Evolutionary conservation across 2,888 invertebrate species (phyloP), one percentile per base, ranked within the genome.

Genomic region (Calameuta pallipes): DNA sequence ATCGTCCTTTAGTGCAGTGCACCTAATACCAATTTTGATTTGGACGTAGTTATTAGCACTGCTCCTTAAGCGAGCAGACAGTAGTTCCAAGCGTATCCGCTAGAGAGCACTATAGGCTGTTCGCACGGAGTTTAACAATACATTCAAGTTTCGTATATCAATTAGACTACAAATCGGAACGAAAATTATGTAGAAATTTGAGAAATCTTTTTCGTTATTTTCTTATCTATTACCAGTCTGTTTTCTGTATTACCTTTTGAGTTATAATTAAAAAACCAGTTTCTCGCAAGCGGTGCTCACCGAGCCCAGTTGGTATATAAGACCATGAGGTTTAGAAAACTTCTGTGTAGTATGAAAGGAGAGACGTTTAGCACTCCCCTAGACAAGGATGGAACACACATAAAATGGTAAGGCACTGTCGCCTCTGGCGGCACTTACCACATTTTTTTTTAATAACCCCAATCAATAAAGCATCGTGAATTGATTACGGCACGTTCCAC

Each of bases 301-400:
- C 0, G 0, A 0, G 0, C 3, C 12, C 35, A 33, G 23, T 85
- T 81, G 3, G 23, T 91, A 90, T 91, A 91, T 91, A 91, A 90
- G 79, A 37, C 9, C 9, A 15, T 4, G 0, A 34, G 2, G 1
- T n/a, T 9, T n/a, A 0, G 0, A 0, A 0, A 0, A 0, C 0
- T 0, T 0, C 23, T 80, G 97, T 97, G 97, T 97, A 95, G 96
- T 97, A 97, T 97, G 96, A 97, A 97, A 98, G 98, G 98, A 98
- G 98, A 98, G 98, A 96, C 93, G 95, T 96, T 96, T 96, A 96
- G 96, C 96, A 96, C 96, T 96, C 96, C 96, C 96, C 97, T 98
- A 95, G 97, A 97, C 97, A 97, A 98, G 97, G 97, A 96, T 96
- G 97, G 96, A 95, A 93, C 93, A 94, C 94, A 94, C 91, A 94